Conservation (phyloP, 1,140 invertebrate genomes). For the Agrypnia vestita region DNA sequence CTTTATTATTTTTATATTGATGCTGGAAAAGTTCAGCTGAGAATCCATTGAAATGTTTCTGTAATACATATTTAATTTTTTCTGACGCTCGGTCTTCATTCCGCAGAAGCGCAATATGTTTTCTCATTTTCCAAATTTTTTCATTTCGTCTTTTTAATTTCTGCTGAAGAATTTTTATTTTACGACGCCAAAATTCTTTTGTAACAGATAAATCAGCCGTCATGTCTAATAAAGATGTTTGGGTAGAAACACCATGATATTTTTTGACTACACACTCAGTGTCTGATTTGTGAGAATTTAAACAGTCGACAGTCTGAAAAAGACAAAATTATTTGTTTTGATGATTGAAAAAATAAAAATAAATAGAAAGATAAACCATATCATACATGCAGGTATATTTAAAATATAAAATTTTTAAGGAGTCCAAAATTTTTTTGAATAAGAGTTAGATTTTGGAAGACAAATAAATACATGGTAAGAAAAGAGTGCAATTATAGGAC, state of each 20-base stretch:
- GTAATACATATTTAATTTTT: conserved; percentile 33
- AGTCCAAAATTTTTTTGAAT: too few relatives aligned
- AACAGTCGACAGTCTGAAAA: neutral
- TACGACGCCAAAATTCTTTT: conserved; percentile 15
- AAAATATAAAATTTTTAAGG: too few relatives aligned
- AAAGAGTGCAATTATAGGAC: too few relatives aligned
- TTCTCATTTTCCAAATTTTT: conserved; percentile 38
- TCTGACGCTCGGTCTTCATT: conserved; percentile 35
- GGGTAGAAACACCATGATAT: conserved; percentile 15
- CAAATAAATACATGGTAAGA: too few relatives aligned
- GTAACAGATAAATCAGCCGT: neutral
- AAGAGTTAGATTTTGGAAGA: too few relatives aligned
- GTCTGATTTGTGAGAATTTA: neutral
- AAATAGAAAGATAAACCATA: too few relatives aligned
- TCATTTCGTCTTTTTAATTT: conserved; percentile 46
- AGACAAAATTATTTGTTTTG: neutral
- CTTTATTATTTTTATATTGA: conserved; percentile 52
- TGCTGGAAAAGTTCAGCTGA: conserved; percentile 53
- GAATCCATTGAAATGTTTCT: conserved; percentile 54
- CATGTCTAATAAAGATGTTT: conserved; percentile 13
- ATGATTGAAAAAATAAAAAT: too few relatives aligned
- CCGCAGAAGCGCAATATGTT: conserved; percentile 6
- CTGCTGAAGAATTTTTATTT: conserved; percentile 39
- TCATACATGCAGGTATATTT: too few relatives aligned
- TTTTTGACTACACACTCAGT: neutral